Base-by-base conservation (phyloP, 2,113 vertebrate genomes). In the Vulpes ferrilata region DNA sequence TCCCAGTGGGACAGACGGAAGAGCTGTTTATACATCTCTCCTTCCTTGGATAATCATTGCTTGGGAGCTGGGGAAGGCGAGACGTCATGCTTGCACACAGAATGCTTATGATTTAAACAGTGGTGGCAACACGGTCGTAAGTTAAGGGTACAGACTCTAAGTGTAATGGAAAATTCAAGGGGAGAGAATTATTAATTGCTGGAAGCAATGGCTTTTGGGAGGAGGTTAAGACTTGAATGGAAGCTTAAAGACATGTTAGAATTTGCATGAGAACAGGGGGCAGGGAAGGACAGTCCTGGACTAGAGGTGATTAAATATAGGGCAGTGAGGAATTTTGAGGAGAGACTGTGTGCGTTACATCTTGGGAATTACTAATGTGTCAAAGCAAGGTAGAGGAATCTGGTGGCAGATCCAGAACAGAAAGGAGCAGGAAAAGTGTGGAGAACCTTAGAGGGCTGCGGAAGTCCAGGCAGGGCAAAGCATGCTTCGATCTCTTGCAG, bases 31-130 rank as follows among this genome's bases (percentile, higher is more conserved):
- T 67, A 88, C 12, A 13, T 32, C 30, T 80, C 59, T 81, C 53
- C 64, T 85, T 88, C 64, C 64, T 93, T 91, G 86, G 91, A 43
- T 74, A 92, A 73, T 85, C 82, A 53, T 20, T 48, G 64, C 64
- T 85, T 55, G 19, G 10, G 57, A 92, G 57, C 23, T 35, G 59
- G 38, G 30, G 51, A 88, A 16, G 88, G 64, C 69, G 74, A 65
- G 51, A 32, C 15, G 27, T 51, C 62, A 30, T 22, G 4, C 25
- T 74, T 59, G 38, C 6, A 43, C 30, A 48, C 60, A 88, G 71
- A 85, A 74, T 25, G 57, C 57, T 35, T 22, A n/a, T 17, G 38
- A 67, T 79, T 87, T 53, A 64, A 89, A 51, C n/a, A 35, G 57
- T n/a, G 59, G 57, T 62, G 86, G 82, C 48, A 62, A 43, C 1